These are phyloP conservation scores for Micrasema longulum DNA, from an alignment of 1,140 invertebrate genomes.

Conservation along the genomic window DNA sequence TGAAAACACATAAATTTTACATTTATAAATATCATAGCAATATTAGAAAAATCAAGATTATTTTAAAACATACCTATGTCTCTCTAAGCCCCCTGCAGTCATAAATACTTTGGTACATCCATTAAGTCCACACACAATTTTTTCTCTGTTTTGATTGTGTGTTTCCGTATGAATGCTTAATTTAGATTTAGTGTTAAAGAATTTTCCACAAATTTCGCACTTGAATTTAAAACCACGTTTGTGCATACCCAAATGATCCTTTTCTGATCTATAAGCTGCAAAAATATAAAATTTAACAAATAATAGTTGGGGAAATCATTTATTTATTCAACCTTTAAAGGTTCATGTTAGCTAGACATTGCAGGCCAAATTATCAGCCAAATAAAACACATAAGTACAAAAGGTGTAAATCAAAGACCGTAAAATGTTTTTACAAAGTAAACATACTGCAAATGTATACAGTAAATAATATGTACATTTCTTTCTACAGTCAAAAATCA, in stretches of 20 bases:
- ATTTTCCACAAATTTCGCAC: conserved; percentile 55
- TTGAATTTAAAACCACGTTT: conserved; percentile 50
- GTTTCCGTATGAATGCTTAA: conserved; percentile 54
- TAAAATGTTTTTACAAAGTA: too few species aligned
- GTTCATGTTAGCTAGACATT: too few species aligned
- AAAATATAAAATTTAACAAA: not conserved
- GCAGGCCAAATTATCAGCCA: too few species aligned
- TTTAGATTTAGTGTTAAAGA: conserved; percentile 54
- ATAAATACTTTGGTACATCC: conserved; percentile 55
- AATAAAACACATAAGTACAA: too few species aligned
- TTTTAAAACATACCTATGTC: conserved; percentile 49
- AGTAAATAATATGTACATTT: too few species aligned
- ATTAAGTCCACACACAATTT: conserved; percentile 53
- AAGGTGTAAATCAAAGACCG: too few species aligned
- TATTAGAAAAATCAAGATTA: too few species aligned
- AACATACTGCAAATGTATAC: too few species aligned
- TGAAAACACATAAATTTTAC: not conserved
- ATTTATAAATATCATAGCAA: too few species aligned
- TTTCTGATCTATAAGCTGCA: conserved; percentile 49
- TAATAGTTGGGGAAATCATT: too few species aligned
- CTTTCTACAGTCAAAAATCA: too few species aligned
- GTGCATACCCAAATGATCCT: conserved; percentile 50
- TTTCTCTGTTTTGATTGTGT: conserved; percentile 53
- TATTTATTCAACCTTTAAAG: too few species aligned
- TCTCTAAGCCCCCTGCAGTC: conserved; percentile 54